Evolutionary conservation across 2,113 vertebrate species (phyloP).

Genomic region (Labeo rohita): DNA sequence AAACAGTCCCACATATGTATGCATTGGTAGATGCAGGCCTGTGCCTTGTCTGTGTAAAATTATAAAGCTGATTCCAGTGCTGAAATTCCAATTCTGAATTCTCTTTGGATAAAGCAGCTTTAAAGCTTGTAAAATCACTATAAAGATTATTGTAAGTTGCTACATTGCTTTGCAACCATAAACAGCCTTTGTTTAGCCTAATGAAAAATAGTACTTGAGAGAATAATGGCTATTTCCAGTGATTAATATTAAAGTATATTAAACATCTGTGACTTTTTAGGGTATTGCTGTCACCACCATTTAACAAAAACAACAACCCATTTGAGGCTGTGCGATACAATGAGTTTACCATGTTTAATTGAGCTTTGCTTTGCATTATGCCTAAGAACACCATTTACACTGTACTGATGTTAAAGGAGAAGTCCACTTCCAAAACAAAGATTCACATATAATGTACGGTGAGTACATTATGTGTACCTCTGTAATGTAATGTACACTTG

Average conservation of each 20-base stretch:
- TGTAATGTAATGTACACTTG: too few species aligned
- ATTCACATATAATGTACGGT: too few species aligned
- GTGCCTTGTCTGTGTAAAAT: neutral
- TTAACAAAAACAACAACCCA: neutral
- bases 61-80: neutral
- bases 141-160: neutral
- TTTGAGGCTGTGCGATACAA: neutral
- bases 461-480: too few species aligned
- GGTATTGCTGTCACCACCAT: neutral
- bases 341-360: neutral
- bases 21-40: neutral
- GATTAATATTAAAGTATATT: neutral
- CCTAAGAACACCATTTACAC: neutral
- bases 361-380: neutral
- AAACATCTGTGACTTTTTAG: neutral
- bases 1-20: neutral
- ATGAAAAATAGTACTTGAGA: neutral
- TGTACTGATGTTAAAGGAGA: neutral
- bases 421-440: too few species aligned
- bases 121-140: conserved; percentile 9
- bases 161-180: neutral
- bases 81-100: neutral
- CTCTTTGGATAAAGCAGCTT: neutral
- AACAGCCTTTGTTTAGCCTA: neutral
- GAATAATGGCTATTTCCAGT: neutral